A percentile compares a stretch with the other conserved stretches of the same genome.
Evolutionary conservation across 2,797 vertebrate species (phyloP).

Genomic region (Falco berigora): DNA sequence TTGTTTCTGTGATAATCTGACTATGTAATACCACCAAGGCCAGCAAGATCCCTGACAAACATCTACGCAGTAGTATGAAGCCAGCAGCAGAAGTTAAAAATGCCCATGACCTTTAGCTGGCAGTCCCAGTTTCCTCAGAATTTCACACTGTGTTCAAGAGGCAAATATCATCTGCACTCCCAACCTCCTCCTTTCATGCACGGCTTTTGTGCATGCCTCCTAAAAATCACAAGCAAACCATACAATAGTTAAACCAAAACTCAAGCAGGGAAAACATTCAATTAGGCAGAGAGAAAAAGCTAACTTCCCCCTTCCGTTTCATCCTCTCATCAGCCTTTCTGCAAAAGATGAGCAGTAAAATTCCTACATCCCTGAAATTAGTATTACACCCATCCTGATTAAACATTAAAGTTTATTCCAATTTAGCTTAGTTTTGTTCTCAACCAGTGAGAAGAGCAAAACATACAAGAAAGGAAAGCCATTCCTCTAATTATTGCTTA

Average conservation of each 20-base stretch:
- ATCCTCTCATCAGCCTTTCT: not conserved
- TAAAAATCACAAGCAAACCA: not conserved
- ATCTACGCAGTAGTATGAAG: not conserved
- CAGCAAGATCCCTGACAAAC: not conserved
- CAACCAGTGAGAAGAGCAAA: not conserved
- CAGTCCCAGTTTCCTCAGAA: not conserved
- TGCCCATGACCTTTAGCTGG: conserved; percentile 35
- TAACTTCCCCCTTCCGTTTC: not conserved
- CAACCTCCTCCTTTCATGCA: not conserved
- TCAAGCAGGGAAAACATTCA: not conserved
- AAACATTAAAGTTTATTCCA: not conserved
- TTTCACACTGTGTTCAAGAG: not conserved
- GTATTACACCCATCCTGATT: not conserved
- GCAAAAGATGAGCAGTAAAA: not conserved
- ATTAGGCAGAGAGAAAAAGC: not conserved
- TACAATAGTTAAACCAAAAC: not conserved
- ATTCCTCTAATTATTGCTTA: not conserved
- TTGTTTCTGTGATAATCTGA: not conserved
- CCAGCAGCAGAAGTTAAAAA: conserved; percentile 35
- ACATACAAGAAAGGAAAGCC: not conserved
- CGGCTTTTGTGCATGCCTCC: not conserved
- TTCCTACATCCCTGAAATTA: not conserved
- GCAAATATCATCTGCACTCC: not conserved
- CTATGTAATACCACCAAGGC: not conserved
- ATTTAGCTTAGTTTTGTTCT: not conserved